Evolutionary conservation across 2,888 invertebrate species (phyloP).

Genomic region (Mystacides longicornis): DNA sequence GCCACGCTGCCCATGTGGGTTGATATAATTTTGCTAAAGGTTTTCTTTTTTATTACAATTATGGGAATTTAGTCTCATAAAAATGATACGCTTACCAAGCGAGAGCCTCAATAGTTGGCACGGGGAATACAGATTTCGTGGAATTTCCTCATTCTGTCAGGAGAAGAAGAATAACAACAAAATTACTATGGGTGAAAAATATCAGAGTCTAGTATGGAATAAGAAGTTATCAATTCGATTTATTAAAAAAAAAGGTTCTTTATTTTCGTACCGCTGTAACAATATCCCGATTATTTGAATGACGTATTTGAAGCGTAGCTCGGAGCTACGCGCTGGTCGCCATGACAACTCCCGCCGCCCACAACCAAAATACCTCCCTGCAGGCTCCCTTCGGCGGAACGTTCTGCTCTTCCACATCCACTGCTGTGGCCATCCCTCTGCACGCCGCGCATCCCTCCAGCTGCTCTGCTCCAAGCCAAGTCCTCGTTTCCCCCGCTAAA

Average conservation of each 20-base stretch:
- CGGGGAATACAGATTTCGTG: too few species aligned
- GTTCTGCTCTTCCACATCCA: slow-evolving; percentile 18
- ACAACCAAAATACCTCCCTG: slow-evolving; percentile 8
- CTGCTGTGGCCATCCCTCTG: slow-evolving; percentile 26
- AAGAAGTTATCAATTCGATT: too few species aligned
- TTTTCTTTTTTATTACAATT: too few species aligned
- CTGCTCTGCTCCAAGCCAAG: slow-evolving; percentile 1
- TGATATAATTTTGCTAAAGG: too few species aligned
- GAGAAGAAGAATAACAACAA: too few species aligned
- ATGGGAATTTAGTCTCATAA: too few species aligned
- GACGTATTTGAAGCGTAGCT: slow-evolving; percentile 20
- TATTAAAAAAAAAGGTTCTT: background rate
- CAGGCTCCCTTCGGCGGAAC: slow-evolving; percentile 9
- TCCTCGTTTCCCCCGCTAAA: background rate
- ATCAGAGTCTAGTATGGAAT: too few species aligned
- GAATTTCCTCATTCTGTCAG: too few species aligned
- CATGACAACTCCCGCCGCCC: slow-evolving; percentile 29
- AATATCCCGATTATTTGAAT: background rate
- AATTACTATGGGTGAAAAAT: too few species aligned
- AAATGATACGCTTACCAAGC: too few species aligned
- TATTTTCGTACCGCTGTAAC: slow-evolving; percentile 15
- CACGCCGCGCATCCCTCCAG: slow-evolving; percentile 25
- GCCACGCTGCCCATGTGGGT: too few species aligned
- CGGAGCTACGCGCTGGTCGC: slow-evolving; percentile 28
- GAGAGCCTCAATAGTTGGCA: too few species aligned